Evolutionary conservation across 2,888 invertebrate species (phyloP), one percentile per base, ranked within the genome.

Genomic region (Autographa pulchrina): DNA sequence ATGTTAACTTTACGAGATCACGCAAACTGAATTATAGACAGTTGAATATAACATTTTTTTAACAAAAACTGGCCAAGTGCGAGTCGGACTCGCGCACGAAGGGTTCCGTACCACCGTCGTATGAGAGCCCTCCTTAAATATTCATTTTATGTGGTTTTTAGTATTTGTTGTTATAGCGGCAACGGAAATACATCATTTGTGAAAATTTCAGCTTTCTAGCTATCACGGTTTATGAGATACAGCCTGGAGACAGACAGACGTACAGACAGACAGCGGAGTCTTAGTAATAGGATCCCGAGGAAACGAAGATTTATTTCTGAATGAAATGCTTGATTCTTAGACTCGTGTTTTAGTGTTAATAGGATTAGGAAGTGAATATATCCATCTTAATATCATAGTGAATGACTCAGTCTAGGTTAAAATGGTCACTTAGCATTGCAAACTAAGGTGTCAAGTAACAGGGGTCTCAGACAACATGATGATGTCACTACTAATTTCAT

Each of bases 401-500:
- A 13, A 38, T 72, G 68, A 79, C 43, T 70, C 70, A 61, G 35
- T 56, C 59, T 52, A 43, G 61, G 31, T 62, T 65, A 35, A 71
- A 68, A 72, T 67, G 64, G 74, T 65, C 68, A 68, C 70, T 73
- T 69, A 72, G 73, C 62, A 78, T 54, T 68, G 74, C 70, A 72
- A 70, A 77, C 43, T 72, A 72, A 70, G 72, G 70, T 70, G 70
- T 76, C 71, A 70, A 65, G 66, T 70, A 56, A 52, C 74, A 14
- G 52, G 65, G 61, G 43, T 63, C 68, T 68, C 65, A 48, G 68
- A 79, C 41, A 65, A 9, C 70, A 68, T 66, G 68, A 63, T 81
- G 80, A 80, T 67, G 76, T 80, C 76, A 80, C 73, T 64, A 66
- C 68, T 58, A 73, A 72, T 73, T 75, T 70, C 72, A 72, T 52